Percentiles rank a stretch among this genome's conserved stretches.
These are phyloP conservation scores for Sebastes melanostomus DNA, from an alignment of 2,797 vertebrate species.

Conservation along the genomic window DNA sequence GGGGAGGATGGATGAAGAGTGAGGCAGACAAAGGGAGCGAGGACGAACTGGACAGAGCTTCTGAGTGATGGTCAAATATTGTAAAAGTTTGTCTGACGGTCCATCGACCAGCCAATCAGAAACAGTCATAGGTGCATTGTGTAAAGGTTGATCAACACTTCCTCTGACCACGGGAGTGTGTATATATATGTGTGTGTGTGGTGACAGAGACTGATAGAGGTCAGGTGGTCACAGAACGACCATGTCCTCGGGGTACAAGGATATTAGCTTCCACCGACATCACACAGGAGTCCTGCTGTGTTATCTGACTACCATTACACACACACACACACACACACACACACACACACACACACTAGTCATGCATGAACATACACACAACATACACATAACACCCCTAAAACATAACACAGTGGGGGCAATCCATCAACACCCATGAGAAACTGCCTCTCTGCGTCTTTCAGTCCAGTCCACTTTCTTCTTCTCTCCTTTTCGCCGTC, in stretches of 20 bases:
- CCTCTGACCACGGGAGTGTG: neutral
- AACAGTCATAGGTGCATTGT: neutral
- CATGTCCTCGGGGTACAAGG: constrained; percentile 68
- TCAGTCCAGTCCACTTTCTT: constrained; percentile 9
- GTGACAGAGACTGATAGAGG: constrained; percentile 73
- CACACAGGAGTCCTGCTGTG: constrained; percentile 70
- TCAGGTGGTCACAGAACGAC: constrained; percentile 71
- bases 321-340: constrained; percentile 55
- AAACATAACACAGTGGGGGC: constrained; percentile 63
- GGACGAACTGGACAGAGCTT: constrained; percentile 24
- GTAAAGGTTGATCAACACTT: constrained; percentile 18
- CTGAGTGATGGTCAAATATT: constrained; percentile 14
- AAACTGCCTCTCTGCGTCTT: constrained; percentile 43
- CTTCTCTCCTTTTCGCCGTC: neutral
- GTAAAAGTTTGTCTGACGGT: neutral
- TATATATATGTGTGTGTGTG: constrained; percentile 34
- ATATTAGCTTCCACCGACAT: constrained; percentile 78
- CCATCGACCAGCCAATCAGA: constrained; percentile 7
- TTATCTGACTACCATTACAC: constrained; percentile 66
- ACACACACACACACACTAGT: constrained; percentile 63
- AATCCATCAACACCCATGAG: constrained; percentile 73
- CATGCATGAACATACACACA: constrained; percentile 72
- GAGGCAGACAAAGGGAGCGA: constrained; percentile 41
- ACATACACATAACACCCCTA: constrained; percentile 61
- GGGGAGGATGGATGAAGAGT: constrained; percentile 56